These are phyloP conservation scores for Pachyuromys duprasi DNA, from an alignment of 2,797 vertebrate genomes.

Conservation along the genomic window DNA sequence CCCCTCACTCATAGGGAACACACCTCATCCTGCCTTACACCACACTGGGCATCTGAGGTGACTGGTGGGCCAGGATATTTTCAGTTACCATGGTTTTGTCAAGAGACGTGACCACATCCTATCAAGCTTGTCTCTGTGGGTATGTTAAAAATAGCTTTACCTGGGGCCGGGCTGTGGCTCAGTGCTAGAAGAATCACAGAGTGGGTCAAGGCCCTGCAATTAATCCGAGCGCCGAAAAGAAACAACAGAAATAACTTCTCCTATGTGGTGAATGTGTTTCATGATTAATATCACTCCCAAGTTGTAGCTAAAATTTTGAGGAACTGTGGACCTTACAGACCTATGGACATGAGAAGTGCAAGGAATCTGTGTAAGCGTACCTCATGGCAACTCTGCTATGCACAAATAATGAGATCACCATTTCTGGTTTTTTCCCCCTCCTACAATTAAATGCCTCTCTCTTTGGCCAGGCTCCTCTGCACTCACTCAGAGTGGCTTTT, in stretches of 20 bases:
- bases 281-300: background rate
- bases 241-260: background rate
- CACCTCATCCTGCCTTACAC: background rate
- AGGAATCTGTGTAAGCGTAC: background rate
- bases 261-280: background rate
- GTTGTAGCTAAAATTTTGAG: conserved; percentile 7
- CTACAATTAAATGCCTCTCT: background rate
- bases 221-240: background rate
- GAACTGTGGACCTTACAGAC: background rate
- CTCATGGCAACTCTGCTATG: background rate
- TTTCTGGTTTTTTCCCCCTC: background rate
- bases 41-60: background rate
- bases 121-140: background rate
- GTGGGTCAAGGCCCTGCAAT: background rate
- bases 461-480: background rate
- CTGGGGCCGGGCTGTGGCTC: background rate
- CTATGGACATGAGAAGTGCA: background rate
- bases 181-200: background rate
- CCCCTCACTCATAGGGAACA: background rate
- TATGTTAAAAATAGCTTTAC: background rate
- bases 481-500: conserved; percentile 42
- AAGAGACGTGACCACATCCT: background rate
- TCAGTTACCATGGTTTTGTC: background rate
- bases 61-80: background rate
- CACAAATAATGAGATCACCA: background rate